Conservation (phyloP, 2,113 vertebrate species). For the Machaerirhynchus nigripectus region DNA sequence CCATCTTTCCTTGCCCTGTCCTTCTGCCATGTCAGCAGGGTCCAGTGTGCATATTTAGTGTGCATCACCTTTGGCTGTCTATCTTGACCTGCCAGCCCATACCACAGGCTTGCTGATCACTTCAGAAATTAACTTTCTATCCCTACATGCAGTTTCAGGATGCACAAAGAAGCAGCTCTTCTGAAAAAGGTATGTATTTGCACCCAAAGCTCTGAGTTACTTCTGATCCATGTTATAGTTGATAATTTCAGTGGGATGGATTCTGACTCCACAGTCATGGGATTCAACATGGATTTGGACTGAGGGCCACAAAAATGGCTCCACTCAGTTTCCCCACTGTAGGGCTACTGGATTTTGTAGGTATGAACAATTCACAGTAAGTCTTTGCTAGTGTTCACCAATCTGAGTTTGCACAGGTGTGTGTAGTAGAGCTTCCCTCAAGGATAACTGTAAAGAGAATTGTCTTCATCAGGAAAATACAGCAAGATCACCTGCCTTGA, state of each 20-base stretch:
- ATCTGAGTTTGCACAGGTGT: not conserved
- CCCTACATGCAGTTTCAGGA: accelerated
- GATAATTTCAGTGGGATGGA: not conserved
- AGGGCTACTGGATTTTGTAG: not conserved
- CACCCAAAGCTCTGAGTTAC: not conserved
- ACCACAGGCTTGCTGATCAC: not conserved
- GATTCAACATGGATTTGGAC: not conserved
- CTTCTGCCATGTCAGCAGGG: not conserved
- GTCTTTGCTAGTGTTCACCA: not conserved
- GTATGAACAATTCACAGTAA: not conserved
- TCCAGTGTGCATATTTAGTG: not conserved
- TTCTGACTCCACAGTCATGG: not conserved
- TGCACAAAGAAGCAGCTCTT: not conserved
- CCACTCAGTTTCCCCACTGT: not conserved
- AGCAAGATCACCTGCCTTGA: not conserved
- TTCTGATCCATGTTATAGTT: not conserved
- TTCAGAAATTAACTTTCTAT: not conserved
- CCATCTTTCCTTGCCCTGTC: not conserved
- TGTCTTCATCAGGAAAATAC: not conserved
- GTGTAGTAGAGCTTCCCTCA: not conserved
- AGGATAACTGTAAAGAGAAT: not conserved
- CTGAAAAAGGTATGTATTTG: not conserved
- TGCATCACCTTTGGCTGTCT: not conserved
- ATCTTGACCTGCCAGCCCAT: not conserved
- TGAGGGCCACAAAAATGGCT: not conserved